Evolutionary conservation across 2,888 invertebrate species (phyloP).

Genomic region (Drosophila robusta): DNA sequence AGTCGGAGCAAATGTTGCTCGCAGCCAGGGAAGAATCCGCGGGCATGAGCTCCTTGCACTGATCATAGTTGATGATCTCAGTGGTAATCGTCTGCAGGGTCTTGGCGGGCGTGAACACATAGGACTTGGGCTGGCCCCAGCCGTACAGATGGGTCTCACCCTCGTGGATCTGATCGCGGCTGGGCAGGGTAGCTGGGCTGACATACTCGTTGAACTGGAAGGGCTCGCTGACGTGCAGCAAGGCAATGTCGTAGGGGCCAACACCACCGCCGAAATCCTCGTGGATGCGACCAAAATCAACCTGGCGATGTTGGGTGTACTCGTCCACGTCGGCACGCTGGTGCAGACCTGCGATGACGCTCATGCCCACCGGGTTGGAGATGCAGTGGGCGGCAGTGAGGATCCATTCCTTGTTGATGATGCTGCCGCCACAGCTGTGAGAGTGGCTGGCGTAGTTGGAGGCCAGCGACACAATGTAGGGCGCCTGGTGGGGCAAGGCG

Average conservation of each 20-base stretch:
- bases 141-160: conserved; percentile 84
- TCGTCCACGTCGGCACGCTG: conserved; percentile 64
- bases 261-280: conserved; percentile 79
- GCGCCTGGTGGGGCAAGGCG: conserved; percentile 84
- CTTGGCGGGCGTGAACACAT: conserved; percentile 54
- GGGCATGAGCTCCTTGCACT: conserved; percentile 67
- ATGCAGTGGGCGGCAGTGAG: conserved; percentile 85
- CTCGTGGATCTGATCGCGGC: conserved; percentile 60
- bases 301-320: conserved; percentile 70
- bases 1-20: conserved; percentile 85
- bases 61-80: conserved; percentile 68
- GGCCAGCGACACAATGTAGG: conserved; percentile 85
- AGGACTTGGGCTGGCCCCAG: conserved; percentile 84
- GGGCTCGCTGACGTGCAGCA: conserved; percentile 83
- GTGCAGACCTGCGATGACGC: conserved; percentile 85
- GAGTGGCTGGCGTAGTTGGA: conserved; percentile 54
- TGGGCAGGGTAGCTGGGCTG: conserved; percentile 83
- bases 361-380: conserved; percentile 71
- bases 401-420: conserved; percentile 84
- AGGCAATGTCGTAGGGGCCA: conserved; percentile 86
- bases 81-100: conserved; percentile 79
- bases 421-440: conserved; percentile 86
- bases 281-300: conserved; percentile 82
- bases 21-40: conserved; percentile 68
- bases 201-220: conserved; percentile 80